Percentiles rank a stretch among this genome's conserved stretches.
These are phyloP conservation scores for Diabrotica undecimpunctata DNA, from an alignment of 1,140 invertebrate species.

Conservation along the genomic window DNA sequence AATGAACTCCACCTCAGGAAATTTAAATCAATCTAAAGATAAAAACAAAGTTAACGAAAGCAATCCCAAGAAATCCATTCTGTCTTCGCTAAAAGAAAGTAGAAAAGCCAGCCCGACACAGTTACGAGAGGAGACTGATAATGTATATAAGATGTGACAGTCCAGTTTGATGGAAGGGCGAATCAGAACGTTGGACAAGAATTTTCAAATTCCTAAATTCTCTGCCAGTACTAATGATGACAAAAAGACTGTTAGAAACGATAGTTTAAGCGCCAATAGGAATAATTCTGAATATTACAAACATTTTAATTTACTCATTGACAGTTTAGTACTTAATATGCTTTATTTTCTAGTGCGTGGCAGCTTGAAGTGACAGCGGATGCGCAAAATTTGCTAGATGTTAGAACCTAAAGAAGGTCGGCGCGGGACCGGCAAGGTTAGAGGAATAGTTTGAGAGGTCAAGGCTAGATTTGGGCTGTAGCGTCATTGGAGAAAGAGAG, in stretches of 20 bases:
- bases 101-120: constrained; percentile 63
- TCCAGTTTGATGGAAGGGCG: constrained; percentile 65
- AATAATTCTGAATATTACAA: too few relatives aligned
- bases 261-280: constrained; percentile 1
- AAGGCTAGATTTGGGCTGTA: too few relatives aligned
- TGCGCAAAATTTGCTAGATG: too few relatives aligned
- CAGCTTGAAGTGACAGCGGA: too few relatives aligned
- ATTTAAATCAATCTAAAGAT: constrained; percentile 56
- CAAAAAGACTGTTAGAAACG: constrained; percentile 32
- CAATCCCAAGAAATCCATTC: constrained; percentile 60
- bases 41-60: constrained; percentile 52
- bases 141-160: constrained; percentile 55
- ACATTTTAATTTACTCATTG: too few relatives aligned
- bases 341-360: too few relatives aligned
- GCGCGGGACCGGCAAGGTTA: too few relatives aligned
- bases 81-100: constrained; percentile 56
- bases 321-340: too few relatives aligned
- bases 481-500: too few relatives aligned
- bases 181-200: constrained; percentile 75
- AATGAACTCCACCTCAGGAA: constrained; percentile 48
- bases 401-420: too few relatives aligned
- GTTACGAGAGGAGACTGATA: constrained; percentile 59
- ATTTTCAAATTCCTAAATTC: constrained; percentile 82
- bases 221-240: constrained; percentile 56
- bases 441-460: too few relatives aligned